phyloP scores from a whole-genome alignment of 2,888 invertebrate genomes.

The Habroteleia sp. region DNA sequence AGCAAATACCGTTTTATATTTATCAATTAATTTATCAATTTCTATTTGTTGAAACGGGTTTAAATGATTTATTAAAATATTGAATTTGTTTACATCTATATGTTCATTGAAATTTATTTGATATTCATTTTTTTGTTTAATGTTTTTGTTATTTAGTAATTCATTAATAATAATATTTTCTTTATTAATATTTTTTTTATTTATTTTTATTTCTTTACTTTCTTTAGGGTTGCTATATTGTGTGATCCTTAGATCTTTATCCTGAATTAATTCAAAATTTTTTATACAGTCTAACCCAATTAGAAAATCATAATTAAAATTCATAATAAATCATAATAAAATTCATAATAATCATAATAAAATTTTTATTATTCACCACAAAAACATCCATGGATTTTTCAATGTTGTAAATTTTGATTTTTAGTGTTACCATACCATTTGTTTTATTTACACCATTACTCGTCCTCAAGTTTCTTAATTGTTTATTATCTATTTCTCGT shows the following conservation, averaged over 20 bases:
- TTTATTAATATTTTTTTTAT: neutral
- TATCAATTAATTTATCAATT: constrained; percentile 1
- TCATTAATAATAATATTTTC: constrained; percentile 28
- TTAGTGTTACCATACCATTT: constrained; percentile 60
- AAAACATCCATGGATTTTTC: constrained; percentile 62
- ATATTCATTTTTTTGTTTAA: constrained; percentile 24
- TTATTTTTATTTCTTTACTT: constrained; percentile 23
- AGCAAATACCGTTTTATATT: constrained; percentile 64
- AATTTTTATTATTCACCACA: constrained; percentile 65
- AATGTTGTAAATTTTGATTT: constrained; percentile 64
- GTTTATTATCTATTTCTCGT: neutral
- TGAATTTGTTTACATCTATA: constrained; percentile 24
- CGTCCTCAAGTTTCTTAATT: constrained; percentile 40
- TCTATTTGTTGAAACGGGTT: constrained; percentile 14
- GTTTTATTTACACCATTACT: constrained; percentile 66
- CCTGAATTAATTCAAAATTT: constrained; percentile 66
- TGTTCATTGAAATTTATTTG: constrained; percentile 55
- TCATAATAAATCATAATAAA: too few relatives aligned
- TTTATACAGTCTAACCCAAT: constrained; percentile 69
- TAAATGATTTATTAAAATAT: constrained; percentile 10
- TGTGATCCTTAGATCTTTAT: constrained; percentile 66
- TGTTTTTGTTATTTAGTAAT: constrained; percentile 11
- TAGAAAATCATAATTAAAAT: constrained; percentile 68
- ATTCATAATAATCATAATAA: too few relatives aligned
- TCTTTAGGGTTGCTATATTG: constrained; percentile 32